Evolutionary conservation across 2,888 invertebrate species (phyloP), one percentile per base, ranked within the genome.

Genomic region (Ichneumoninae sp.): DNA sequence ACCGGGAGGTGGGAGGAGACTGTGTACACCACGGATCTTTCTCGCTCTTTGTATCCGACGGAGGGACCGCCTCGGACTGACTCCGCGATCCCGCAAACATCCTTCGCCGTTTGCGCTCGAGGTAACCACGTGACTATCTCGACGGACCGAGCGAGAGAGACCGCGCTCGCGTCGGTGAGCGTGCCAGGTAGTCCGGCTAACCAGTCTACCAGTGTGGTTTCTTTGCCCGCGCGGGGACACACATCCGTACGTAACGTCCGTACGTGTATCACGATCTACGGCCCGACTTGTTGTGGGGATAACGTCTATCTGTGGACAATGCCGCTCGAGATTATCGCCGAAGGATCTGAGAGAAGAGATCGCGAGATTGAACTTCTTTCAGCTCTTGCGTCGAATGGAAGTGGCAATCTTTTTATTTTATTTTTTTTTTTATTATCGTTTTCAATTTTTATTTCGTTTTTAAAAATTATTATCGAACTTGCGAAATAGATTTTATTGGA

Each of bases 51-150:
- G 89, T 89, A 83, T 88, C 87, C 90, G 87, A 57, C 79, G 86
- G 89, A 89, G 89, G 87, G 89, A 89, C 89, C 89, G 90, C 89
- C 87, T 88, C 90, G 86, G 87, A 93, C 93, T 93, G 91, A 91
- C 91, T 91, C 40, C 63, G 87, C 89, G 90, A 90, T 91, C 91
- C 90, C 90, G 87, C 92, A 90, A 91, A 91, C 92, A 92, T 92
- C 92, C 92, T 92, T 92, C 88, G 92, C 86, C 86, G 83, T 79
- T 86, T 73, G 79, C 19, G 87, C 88, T 90, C 87, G 88, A 83
- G 85, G 82, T 84, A 90, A 68, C 78, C 93, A 93, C 93, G 93
- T 93, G 93, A 93, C 92, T 91, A 81, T 76, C 50, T 76, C 26
- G 68, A 57, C 60, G 63, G 60, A 33, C 63, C 30, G 71, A 36